Evolutionary conservation across 2,113 vertebrate species (phyloP), one percentile per base, ranked within the genome.

Genomic region (Rousettus leschenaultii): DNA sequence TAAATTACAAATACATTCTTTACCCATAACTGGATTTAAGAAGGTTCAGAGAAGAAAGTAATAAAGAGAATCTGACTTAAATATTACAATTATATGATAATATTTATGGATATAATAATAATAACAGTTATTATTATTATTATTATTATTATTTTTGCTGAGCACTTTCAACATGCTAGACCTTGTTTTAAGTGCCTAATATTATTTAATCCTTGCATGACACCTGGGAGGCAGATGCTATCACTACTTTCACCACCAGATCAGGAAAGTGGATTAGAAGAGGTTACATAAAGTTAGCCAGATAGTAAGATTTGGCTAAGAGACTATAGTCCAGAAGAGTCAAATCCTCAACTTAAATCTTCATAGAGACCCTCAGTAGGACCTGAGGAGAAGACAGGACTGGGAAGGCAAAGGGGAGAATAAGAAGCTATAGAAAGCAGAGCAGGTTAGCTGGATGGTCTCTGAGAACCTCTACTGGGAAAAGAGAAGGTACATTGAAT

Each of bases 11-110:
- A n/a, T n/a, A n/a, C n/a, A n/a, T n/a, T n/a, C n/a, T n/a, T n/a
- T n/a, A n/a, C n/a, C n/a, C n/a, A n/a, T n/a, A 94, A 95, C 7
- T n/a, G 5, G 26, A 12, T 96, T 63, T 86, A 63, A 92, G 63
- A 68, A 96, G 53, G 10, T 80, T 89, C 51, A 84, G 19, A 94
- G 63, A 96, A 35, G 48, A 85, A 68, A 70, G 16, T 73, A 8
- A 79, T 73, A 30, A 66, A 90, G 28, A 48, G 75, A 6, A 1
- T 48, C 43, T 79, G 22, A 40, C 30, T 77, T 59, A 94, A 86
- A 61, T 33, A 85, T 6, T 13, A 15, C 13, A 43, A 70, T 5
- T 43, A 35, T 61, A 22, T 73, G 26, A 59, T 66, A 92, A 83
- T 57, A 61, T 26, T 19, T 71, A 74, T 12, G 84, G 33, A 40